Evolutionary conservation across 2,797 vertebrate species (phyloP), one percentile per base, ranked within the genome.

Genomic region (Nasua narica): DNA sequence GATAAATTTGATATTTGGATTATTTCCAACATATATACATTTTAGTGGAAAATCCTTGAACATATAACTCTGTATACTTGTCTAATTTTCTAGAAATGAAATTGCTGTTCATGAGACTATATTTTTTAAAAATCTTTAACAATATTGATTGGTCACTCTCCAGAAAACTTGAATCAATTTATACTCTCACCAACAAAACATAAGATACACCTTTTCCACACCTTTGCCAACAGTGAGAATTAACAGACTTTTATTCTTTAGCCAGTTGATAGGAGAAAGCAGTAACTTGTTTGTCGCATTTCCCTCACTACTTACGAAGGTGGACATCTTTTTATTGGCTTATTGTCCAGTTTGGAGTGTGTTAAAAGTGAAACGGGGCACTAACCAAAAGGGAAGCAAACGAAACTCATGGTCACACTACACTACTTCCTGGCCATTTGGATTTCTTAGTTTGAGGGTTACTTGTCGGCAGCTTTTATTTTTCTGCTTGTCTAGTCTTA

Each of bases 21-120:
- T 72, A 5, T 90, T 82, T 48, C 83, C 37, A 78, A 16, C n/a
- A 35, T 65, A 29, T 62, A 86, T 60, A 58, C 21, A 72, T 35
- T 85, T 85, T 12, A 89, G 0, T 79, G 72, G 25, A 58, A 89
- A 89, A 81, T 74, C 11, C 25, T 76, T 82, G 2, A 79, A 14
- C 16, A 67, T 76, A 15, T 7, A 81, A 60, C 74, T 67, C 72
- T 67, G 29, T 37, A 50, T 88, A n/a, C 29, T 65, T 78, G n/a
- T n/a, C 46, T 43, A 29, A 27, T 91, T 96, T 95, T 88, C 48
- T 78, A 94, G n/a, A 91, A 79, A 40, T 79, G 29, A 14, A 93
- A 78, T 79, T 87, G 18, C 25, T 84, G 18, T 79, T 88, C 16
- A 13, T 62, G 10, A 69, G 56, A 83, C n/a, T 87, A 76, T 29